phyloP scores from a whole-genome alignment of 2,113 vertebrate genomes.

The crab-eating macaque (Macaca fascicularis) region T2T-MFA8v1.1 NC_088381.1:23154001-23154500 shows the following conservation, averaged over 20 bases:
- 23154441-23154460: not conserved
- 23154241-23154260: not conserved
- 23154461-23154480: not conserved
- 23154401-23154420: not conserved
- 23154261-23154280: not conserved
- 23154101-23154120: not conserved
- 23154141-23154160: not conserved
- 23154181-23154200: not conserved
- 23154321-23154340: not conserved
- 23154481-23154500: not conserved
- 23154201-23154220: not conserved
- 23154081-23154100: fast-evolving
- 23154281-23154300: not conserved
- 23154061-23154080: not conserved
- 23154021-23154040: not conserved
- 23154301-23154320: not conserved
- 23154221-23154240: not conserved
- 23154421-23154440: not conserved
- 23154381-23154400: not conserved
- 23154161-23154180: not conserved
- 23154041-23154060: not conserved
- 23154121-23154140: not conserved
- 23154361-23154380: not conserved
- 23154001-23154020: not conserved
- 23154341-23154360: not conserved